Conservation (phyloP, 2,888 invertebrate genomes). For the Spodoptera littoralis region DNA sequence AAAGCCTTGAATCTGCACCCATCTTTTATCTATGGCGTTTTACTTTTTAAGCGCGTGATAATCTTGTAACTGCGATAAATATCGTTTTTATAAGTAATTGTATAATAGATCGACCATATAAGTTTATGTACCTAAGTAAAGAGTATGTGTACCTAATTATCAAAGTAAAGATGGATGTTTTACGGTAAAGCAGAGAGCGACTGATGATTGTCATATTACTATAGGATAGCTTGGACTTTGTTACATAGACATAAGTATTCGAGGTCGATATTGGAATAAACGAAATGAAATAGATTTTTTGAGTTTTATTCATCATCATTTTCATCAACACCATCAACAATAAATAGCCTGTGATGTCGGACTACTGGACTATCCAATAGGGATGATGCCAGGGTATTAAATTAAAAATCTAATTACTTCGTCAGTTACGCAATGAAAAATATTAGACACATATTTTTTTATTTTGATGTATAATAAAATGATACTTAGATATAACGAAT, state of each 20-base stretch:
- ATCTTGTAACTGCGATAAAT: constrained; percentile 30
- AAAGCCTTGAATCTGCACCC: constrained; percentile 19
- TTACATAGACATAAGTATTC: constrained; percentile 87
- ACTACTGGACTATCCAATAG: no score
- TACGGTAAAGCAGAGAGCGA: constrained; percentile 60
- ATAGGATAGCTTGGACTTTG: constrained; percentile 80
- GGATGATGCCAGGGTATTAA: no score
- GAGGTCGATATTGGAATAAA: constrained; percentile 85
- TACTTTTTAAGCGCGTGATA: constrained; percentile 17
- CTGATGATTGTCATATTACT: constrained; percentile 64
- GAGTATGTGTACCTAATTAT: constrained; percentile 62
- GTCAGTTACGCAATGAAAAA: no score
- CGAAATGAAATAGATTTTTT: constrained; percentile 77
- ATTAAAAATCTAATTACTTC: no score
- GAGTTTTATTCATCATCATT: constrained; percentile 38
- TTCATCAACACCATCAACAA: not conserved
- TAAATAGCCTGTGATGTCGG: no score
- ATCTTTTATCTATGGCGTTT: constrained; percentile 26
- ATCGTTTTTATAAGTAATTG: constrained; percentile 42
- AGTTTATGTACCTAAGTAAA: constrained; percentile 48
- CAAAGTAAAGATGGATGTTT: constrained; percentile 54
- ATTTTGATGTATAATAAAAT: no score
- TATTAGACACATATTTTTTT: no score
- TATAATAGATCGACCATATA: constrained; percentile 53
- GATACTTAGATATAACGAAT: no score